Evolutionary conservation across 2,797 vertebrate genomes (phyloP).

Genomic region (Semaprochilodus insignis): DNA sequence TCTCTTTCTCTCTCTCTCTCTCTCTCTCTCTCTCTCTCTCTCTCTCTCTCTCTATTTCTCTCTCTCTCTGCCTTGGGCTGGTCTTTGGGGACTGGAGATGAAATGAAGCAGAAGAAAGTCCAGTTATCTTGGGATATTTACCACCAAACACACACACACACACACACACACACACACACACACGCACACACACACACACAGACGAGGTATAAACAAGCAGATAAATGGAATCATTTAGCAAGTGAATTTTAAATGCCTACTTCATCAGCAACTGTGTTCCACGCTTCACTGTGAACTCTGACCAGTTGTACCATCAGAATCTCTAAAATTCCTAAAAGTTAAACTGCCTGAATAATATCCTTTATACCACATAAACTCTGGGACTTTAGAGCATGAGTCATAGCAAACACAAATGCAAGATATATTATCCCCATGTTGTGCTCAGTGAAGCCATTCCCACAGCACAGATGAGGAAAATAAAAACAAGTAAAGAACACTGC

Average conservation of each 20-base stretch:
- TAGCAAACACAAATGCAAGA: too few species aligned
- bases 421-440: too few species aligned
- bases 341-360: too few species aligned
- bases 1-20: not conserved
- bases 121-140: conserved; percentile 10
- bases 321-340: too few species aligned
- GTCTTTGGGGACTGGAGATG: conserved; percentile 29
- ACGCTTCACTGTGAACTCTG: too few species aligned
- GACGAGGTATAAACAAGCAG: too few species aligned
- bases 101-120: conserved; percentile 45
- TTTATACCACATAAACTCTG: too few species aligned
- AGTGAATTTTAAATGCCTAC: not conserved
- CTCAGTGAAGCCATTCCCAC: too few species aligned
- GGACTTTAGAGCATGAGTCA: too few species aligned
- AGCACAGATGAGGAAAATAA: too few species aligned
- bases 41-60: not conserved
- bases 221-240: not conserved
- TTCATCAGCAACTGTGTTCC: not conserved
- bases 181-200: conserved; percentile 5
- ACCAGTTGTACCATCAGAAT: too few species aligned
- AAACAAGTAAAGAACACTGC: too few species aligned
- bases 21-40: conserved; percentile 18
- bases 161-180: conserved; percentile 17
- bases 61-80: conserved; percentile 26
- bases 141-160: not conserved